Percentiles rank a stretch among this genome's conserved stretches.
phyloP scores from a whole-genome alignment of 2,888 invertebrate genomes.

The Aelia acuminata region DNA sequence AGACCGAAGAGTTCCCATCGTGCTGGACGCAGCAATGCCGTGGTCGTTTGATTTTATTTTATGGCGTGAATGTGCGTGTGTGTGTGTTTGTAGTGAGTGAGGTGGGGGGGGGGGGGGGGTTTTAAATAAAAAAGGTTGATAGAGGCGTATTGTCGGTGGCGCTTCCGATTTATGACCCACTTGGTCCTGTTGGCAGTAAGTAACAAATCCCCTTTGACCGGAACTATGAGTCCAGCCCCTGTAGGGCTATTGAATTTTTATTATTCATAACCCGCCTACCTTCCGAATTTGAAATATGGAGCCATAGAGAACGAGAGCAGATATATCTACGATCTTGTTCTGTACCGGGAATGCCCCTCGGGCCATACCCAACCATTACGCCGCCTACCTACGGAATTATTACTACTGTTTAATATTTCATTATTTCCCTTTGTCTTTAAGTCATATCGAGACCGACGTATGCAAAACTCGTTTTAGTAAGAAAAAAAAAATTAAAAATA shows the following conservation, averaged over 20 bases:
- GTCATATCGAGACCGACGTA: background rate
- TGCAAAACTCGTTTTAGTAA: background rate
- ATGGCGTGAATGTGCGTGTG: background rate
- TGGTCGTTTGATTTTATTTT: slow-evolving; percentile 4
- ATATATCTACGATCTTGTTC: slow-evolving; percentile 53
- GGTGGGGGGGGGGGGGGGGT: background rate
- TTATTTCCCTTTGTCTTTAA: slow-evolving; percentile 43
- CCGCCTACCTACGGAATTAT: slow-evolving; percentile 47
- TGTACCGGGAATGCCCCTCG: slow-evolving; percentile 49
- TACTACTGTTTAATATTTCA: slow-evolving; percentile 54
- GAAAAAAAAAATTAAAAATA: background rate
- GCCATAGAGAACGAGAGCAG: slow-evolving; percentile 53
- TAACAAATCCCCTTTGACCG: slow-evolving; percentile 1
- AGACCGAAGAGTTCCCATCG: background rate
- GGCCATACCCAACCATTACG: slow-evolving; percentile 46
- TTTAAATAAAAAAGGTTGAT: background rate
- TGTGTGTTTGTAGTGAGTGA: background rate
- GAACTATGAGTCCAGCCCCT: slow-evolving; percentile 15
- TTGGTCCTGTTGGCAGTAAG: background rate
- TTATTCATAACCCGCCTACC: slow-evolving; percentile 58
- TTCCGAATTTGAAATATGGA: slow-evolving; percentile 51
- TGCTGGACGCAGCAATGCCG: background rate
- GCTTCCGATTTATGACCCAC: background rate
- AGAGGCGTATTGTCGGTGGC: background rate
- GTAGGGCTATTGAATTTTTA: slow-evolving; percentile 52